Base-by-base conservation (phyloP, 2,797 vertebrate genomes). In the Anolis apletophallus region DNA sequence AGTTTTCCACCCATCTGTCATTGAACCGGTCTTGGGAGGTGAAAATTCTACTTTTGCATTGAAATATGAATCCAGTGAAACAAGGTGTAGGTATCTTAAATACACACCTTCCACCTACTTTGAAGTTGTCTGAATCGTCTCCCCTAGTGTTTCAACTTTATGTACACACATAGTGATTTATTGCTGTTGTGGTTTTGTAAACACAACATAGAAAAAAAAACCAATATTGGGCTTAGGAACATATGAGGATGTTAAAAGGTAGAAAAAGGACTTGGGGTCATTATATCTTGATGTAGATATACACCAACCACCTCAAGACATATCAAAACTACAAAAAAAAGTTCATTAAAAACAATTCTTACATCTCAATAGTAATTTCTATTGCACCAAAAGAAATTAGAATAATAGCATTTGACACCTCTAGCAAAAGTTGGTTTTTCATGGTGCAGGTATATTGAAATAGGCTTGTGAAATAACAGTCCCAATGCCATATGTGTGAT, bases 391-490 rank as follows among this genome's bases (percentile, higher is more conserved):
- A 86, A 54, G 52, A 90, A 90, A 59, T 52, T 14, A 87, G 83
- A 80, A 26, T 5, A 87, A 86, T 67, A 80, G 79, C 78, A 87
- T 91, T 90, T 84, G 29, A 74, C 6, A 80, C 21, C 17, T 81
- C 81, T 90, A 81, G 81, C 77, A 80, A 84, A 91, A 17, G 21
- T 40, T 36, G 34, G 2, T 0, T 29, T 29, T 91, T 85, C 16
- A 26, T 71, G 81, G 34, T 11, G 88, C 78, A 0, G 1, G 11
- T 32, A 1, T 55, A 1, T 61, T 91, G 90, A 84, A 81, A 80
- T 81, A 52, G 1, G n/a, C 90, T 89, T 23, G 84, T 91, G 84
- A 50, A 83, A 74, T 88, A 87, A 57, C 5, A 69, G 77, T 5
- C 85, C 50, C 64, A 81, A 40, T 91, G 90, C 85, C 17, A 9